These are phyloP conservation scores for Philaethria dido DNA, from an alignment of 2,888 invertebrate species.

Conservation along the genomic window DNA sequence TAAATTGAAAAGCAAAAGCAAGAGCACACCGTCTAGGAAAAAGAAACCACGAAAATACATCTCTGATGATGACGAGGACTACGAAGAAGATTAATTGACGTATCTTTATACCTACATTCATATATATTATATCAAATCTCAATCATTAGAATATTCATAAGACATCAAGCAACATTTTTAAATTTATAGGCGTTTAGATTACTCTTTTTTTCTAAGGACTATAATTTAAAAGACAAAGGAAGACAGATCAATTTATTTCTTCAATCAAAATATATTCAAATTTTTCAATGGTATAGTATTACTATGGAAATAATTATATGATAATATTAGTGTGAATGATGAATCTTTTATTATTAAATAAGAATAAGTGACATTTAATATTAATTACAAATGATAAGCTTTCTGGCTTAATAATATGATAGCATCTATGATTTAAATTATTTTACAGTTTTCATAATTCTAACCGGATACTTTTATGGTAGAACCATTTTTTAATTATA, in stretches of 20 bases:
- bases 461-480: slow-evolving; percentile 30
- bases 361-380: slow-evolving; percentile 20
- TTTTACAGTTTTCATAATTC: slow-evolving; percentile 17
- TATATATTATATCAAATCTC: not conserved
- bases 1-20: slow-evolving; percentile 85
- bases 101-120: not conserved
- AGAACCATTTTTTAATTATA: slow-evolving; percentile 35
- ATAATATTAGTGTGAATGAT: slow-evolving; percentile 46
- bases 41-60: slow-evolving; percentile 85
- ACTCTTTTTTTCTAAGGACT: slow-evolving; percentile 4
- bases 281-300: not conserved
- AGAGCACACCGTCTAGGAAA: slow-evolving; percentile 81
- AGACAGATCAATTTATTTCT: slow-evolving; percentile 1
- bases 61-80: slow-evolving; percentile 87
- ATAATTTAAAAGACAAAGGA: slow-evolving; percentile 7
- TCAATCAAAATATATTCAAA: not conserved
- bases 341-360: slow-evolving; percentile 27
- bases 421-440: slow-evolving; percentile 18
- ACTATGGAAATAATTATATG: not conserved
- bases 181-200: slow-evolving; percentile 1
- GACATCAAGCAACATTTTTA: not conserved
- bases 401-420: slow-evolving; percentile 15
- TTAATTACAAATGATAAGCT: slow-evolving; percentile 16
- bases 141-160: not conserved
- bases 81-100: slow-evolving; percentile 78